Evolutionary conservation across 2,113 vertebrate species (phyloP).

Genomic region (Mormoops blainvillei): DNA sequence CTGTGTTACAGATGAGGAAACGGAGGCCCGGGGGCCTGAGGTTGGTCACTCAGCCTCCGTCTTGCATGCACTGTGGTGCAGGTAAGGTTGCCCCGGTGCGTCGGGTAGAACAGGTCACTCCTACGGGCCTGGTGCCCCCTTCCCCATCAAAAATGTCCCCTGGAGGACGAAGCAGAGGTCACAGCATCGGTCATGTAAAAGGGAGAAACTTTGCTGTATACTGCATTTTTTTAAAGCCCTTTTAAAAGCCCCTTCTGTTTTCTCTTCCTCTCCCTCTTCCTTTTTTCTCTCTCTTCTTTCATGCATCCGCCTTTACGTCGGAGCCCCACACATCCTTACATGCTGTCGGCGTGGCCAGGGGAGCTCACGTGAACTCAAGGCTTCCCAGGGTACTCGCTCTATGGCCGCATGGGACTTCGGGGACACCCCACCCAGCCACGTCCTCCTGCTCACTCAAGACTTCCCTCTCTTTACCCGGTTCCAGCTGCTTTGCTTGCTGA

Average conservation of each 20-base stretch:
- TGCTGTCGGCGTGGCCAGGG: background rate
- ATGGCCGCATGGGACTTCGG: background rate
- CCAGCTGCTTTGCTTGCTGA: background rate
- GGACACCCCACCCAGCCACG: fast-evolving
- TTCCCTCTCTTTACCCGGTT: too few species aligned
- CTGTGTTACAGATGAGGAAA: background rate
- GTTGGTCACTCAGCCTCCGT: background rate
- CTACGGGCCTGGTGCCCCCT: fast-evolving
- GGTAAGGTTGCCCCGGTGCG: background rate
- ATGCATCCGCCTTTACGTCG: background rate
- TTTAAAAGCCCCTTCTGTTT: background rate
- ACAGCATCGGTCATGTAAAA: background rate
- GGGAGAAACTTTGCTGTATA: background rate
- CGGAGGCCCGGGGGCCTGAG: background rate
- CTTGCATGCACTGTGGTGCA: background rate
- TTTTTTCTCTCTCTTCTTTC: background rate
- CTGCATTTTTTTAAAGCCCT: background rate
- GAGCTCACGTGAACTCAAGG: background rate
- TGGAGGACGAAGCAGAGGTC: background rate
- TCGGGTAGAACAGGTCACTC: too few species aligned
- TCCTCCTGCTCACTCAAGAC: background rate
- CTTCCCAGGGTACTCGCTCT: fast-evolving
- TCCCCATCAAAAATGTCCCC: background rate
- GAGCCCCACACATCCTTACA: too few species aligned
- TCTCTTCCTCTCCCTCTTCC: background rate